phyloP scores from a whole-genome alignment of 2,113 vertebrate genomes.

The pig (Sus scrofa) region DNA sequence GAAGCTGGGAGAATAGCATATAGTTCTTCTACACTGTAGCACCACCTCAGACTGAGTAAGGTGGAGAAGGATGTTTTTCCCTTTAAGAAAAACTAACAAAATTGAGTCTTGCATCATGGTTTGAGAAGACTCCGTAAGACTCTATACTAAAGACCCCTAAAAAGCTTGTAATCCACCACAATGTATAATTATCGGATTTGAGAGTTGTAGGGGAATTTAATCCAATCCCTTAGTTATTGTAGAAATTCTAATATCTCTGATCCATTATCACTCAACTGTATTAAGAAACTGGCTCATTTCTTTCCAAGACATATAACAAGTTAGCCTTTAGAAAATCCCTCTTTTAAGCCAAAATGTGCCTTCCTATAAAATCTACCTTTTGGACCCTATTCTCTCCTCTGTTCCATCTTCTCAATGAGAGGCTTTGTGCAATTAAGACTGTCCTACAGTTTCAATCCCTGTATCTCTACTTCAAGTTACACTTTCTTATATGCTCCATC shows the following conservation, averaged over 20 bases:
- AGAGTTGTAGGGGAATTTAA: slow-evolving; percentile 13
- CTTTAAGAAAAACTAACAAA: slow-evolving; percentile 47
- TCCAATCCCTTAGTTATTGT: background rate
- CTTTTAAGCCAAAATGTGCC: slow-evolving; percentile 27
- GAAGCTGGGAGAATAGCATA: background rate
- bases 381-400: background rate
- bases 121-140: background rate
- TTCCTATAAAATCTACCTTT: slow-evolving; percentile 46
- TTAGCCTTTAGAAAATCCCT: slow-evolving; percentile 32
- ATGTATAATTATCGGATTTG: slow-evolving; percentile 1
- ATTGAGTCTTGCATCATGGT: background rate
- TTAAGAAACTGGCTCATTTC: slow-evolving; percentile 36
- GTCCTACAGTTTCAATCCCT: slow-evolving; percentile 42
- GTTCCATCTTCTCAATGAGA: background rate
- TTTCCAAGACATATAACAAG: background rate
- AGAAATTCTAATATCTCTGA: slow-evolving; percentile 30
- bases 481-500: slow-evolving; percentile 4
- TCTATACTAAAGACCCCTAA: slow-evolving; percentile 3
- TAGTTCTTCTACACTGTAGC: background rate
- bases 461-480: background rate
- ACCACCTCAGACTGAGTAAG: background rate
- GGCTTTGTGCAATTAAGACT: slow-evolving; percentile 4
- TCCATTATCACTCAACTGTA: background rate
- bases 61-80: background rate
- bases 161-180: slow-evolving; percentile 56